A percentile compares a stretch with the other conserved stretches of the same genome.
These are phyloP conservation scores for Venustoraphidia nigricollis DNA, from an alignment of 2,888 invertebrate species.

Conservation along the genomic window DNA sequence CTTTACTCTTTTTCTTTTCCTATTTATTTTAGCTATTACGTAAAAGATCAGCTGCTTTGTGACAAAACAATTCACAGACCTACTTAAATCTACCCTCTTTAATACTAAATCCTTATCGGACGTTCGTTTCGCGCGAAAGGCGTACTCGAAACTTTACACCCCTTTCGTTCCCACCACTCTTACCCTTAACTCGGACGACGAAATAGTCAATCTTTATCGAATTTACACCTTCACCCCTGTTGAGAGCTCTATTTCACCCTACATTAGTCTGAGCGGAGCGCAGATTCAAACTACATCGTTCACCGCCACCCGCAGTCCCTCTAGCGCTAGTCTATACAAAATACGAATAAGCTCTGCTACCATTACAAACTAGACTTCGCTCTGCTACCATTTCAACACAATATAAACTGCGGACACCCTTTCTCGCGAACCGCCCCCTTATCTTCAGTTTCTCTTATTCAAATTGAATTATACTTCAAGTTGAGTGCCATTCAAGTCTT, in stretches of 20 bases:
- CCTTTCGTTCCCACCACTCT: too few species aligned
- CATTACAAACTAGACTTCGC: too few species aligned
- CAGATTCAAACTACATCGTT: conserved; percentile 21
- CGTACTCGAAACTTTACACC: too few species aligned
- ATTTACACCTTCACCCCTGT: conserved; percentile 25
- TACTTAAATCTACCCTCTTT: too few species aligned
- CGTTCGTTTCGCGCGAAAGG: too few species aligned
- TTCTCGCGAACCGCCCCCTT: not conserved
- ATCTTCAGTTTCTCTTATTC: conserved; percentile 24
- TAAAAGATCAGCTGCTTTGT: too few species aligned
- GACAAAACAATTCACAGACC: too few species aligned
- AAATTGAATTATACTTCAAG: conserved; percentile 30
- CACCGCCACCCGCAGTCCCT: conserved; percentile 22
- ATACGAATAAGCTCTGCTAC: too few species aligned
- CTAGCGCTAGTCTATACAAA: conserved; percentile 7
- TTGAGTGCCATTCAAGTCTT: conserved; percentile 14
- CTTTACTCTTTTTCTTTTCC: too few species aligned
- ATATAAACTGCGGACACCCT: not conserved
- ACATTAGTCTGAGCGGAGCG: conserved; percentile 2
- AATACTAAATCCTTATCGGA: too few species aligned
- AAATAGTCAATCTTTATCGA: conserved; percentile 24
- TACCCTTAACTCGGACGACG: conserved; percentile 6
- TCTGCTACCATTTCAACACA: too few species aligned
- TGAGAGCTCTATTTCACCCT: conserved; percentile 7
- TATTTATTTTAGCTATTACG: too few species aligned